Conservation (phyloP, 2,888 invertebrate genomes). For the Hypomecis atomaria region DNA sequence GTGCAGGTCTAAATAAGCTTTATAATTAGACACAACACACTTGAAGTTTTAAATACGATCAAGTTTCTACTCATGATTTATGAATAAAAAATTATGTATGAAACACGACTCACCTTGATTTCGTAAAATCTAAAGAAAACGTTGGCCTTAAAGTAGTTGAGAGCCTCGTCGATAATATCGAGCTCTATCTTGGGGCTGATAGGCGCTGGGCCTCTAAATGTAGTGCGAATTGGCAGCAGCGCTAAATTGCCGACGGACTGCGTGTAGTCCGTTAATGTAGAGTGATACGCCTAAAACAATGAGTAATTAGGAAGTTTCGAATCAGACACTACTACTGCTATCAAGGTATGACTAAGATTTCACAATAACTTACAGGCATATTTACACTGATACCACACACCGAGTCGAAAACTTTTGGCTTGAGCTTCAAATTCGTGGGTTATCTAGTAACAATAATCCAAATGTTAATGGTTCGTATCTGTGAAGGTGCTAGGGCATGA, state of each 20-base stretch:
- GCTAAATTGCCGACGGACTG: constrained; percentile 96
- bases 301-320: background rate
- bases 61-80: too few species aligned
- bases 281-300: constrained; percentile 95
- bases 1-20: too few species aligned
- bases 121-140: constrained; percentile 99
- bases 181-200: constrained; percentile 86
- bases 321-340: background rate
- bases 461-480: too few species aligned
- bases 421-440: too few species aligned
- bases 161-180: constrained; percentile 98
- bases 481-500: too few species aligned
- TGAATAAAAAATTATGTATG: too few species aligned
- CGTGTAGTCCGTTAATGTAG: constrained; percentile 90
- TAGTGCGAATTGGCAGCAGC: constrained; percentile 94
- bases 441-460: too few species aligned
- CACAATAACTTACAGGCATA: constrained; percentile 56
- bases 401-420: too few species aligned
- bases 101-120: constrained; percentile 90
- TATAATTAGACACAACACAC: too few species aligned
- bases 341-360: too few species aligned
- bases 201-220: constrained; percentile 97
- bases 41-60: too few species aligned
- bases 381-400: constrained; percentile 14
- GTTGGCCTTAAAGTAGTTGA: constrained; percentile 99